These are phyloP conservation scores for Saccopteryx bilineata DNA, from an alignment of 2,113 vertebrate genomes.

Conservation along the genomic window DNA sequence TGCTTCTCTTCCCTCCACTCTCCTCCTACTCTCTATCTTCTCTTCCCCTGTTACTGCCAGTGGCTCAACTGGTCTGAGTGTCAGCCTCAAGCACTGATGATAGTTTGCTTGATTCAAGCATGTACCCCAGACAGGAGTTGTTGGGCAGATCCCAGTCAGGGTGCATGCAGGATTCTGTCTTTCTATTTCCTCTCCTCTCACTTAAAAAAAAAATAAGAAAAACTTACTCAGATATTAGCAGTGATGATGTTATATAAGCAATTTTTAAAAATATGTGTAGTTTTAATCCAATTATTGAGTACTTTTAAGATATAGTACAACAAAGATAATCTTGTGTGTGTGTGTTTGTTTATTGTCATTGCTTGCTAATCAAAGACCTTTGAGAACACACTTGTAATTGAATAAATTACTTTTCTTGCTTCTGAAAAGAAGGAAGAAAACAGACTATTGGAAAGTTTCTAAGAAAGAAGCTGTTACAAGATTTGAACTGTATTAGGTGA, in stretches of 20 bases:
- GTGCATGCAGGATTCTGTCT: too few relatives aligned
- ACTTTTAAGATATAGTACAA: not conserved
- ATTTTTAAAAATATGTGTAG: not conserved
- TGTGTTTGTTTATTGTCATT: not conserved
- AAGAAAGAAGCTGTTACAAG: not conserved
- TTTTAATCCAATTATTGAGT: not conserved
- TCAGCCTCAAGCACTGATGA: too few relatives aligned
- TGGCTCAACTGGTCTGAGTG: too few relatives aligned
- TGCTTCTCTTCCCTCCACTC: too few relatives aligned
- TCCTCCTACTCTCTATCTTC: too few relatives aligned
- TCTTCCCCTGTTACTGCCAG: too few relatives aligned
- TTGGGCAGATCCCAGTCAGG: too few relatives aligned
- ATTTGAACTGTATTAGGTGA: not conserved
- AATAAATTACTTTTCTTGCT: not conserved
- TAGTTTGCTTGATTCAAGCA: too few relatives aligned
- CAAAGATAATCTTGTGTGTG: not conserved
- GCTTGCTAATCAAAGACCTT: not conserved
- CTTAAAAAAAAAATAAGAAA: constrained; percentile 48
- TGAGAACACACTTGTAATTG: not conserved
- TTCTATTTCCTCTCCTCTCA: too few relatives aligned
- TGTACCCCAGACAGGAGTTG: too few relatives aligned
- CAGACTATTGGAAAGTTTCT: not conserved
- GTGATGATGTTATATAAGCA: not conserved
- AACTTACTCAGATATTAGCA: not conserved
- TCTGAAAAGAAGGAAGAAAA: not conserved